A percentile compares a stretch with the other conserved stretches of the same genome.
These are phyloP conservation scores for Epizoanthus rinbou DNA, from an alignment of 92 coral and sea anemone species.

Conservation along the genomic window DNA sequence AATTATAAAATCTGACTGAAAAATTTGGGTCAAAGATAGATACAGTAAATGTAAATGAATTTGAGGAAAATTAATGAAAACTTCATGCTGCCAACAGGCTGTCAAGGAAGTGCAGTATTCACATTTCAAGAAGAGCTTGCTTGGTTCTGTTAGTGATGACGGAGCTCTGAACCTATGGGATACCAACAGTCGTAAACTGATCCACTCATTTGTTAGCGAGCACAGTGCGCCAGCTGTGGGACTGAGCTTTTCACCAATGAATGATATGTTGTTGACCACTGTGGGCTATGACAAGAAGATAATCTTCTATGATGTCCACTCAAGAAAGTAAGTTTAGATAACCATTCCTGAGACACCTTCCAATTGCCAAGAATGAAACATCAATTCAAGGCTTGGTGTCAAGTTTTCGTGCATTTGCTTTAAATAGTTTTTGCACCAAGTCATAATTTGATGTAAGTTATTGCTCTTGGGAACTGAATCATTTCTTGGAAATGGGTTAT, in stretches of 20 bases:
- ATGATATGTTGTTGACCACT: slow-evolving; percentile 93
- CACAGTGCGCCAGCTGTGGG: slow-evolving; percentile 96
- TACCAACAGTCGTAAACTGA: slow-evolving; percentile 78
- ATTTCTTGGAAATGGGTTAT: no score
- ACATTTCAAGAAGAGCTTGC: slow-evolving; percentile 86
- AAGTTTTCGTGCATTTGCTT: no score
- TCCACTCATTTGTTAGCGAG: slow-evolving; percentile 84
- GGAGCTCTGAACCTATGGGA: slow-evolving; percentile 98
- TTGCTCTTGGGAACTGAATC: no score
- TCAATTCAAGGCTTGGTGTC: no score
- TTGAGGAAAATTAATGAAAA: not conserved
- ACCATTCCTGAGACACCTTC: not conserved
- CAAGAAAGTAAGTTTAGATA: slow-evolving; percentile 78
- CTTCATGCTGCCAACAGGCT: slow-evolving; percentile 58
- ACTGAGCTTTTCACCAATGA: slow-evolving; percentile 92
- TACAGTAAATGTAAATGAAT: not conserved
- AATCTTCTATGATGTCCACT: slow-evolving; percentile 93
- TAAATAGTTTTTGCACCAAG: no score
- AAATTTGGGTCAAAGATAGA: no score
- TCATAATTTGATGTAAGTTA: no score
- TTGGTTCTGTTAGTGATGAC: slow-evolving; percentile 97
- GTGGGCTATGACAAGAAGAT: slow-evolving; percentile 92
- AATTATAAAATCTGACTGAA: no score
- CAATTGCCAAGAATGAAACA: no score
- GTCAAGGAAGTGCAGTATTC: slow-evolving; percentile 88